Percentiles rank a stretch among this genome's conserved stretches.
These are phyloP conservation scores for Pitangus sulphuratus DNA, from an alignment of 2,797 vertebrate species.

Conservation along the genomic window DNA sequence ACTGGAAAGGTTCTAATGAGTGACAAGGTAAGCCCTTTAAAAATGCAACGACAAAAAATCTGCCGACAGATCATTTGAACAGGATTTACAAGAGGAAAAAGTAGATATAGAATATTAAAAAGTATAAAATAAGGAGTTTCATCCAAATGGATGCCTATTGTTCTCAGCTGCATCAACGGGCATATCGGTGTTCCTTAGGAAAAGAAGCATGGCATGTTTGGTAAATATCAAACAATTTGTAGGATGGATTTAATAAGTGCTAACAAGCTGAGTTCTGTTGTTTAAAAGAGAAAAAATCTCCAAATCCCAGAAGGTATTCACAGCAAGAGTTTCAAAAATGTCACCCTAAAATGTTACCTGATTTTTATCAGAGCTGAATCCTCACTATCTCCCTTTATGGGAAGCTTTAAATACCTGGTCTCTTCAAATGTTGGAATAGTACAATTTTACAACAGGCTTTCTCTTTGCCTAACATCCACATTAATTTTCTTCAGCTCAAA, in stretches of 20 bases:
- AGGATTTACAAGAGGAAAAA: neutral
- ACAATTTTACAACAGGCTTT: neutral
- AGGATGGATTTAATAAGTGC: neutral
- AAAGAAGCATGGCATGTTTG: neutral
- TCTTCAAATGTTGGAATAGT: neutral
- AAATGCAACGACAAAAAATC: neutral
- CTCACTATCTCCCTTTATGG: neutral
- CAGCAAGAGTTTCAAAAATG: neutral
- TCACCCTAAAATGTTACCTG: neutral
- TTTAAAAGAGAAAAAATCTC: neutral
- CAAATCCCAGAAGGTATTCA: neutral
- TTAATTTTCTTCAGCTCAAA: neutral
- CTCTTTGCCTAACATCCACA: neutral
- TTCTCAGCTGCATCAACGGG: neutral
- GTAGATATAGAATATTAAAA: neutral
- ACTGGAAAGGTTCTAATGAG: neutral
- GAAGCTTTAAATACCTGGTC: neutral
- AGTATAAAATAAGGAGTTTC: neutral
- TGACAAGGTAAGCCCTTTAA: conserved; percentile 38
- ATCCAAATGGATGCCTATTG: neutral
- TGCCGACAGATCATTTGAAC: neutral
- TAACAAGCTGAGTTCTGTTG: neutral
- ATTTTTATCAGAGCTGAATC: neutral
- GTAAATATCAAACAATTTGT: neutral
- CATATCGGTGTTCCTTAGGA: neutral